Base-by-base conservation (phyloP, 2,888 invertebrate species). In the Coelopa pilipes region DNA sequence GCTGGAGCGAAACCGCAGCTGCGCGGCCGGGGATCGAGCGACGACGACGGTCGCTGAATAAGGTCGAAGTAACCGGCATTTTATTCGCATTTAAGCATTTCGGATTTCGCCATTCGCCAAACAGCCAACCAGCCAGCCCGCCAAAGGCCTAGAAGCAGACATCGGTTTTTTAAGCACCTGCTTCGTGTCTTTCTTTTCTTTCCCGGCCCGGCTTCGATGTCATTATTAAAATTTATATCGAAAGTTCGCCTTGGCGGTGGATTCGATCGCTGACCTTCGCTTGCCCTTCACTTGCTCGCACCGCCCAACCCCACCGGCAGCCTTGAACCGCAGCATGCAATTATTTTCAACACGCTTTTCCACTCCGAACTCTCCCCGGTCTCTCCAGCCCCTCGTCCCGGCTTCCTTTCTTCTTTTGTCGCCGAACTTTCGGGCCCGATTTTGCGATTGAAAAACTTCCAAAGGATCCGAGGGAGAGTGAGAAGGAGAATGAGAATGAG, bases 151-250 rank as follows among this genome's bases (percentile, higher is more conserved):
- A 57, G 34, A 34, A 57, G 57, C n/a, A 57, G 11, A 57, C 11
- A 55, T 50, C 15, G n/a, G 55, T 55, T 55, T 3, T 55, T 55
- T 55, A 7, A 55, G 19, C 19, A 10, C 11, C 21, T 57, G 57
- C 2, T 57, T 57, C 34, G 4, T 34, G 34, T 34, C 34, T 34
- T 7, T 34, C 34, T 34, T 34, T 4, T 57, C 21, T 21, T 19
- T 57, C 57, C 5, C 17, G 10, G 9, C 57, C 34, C 34, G 4
- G 4, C 7, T 7, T 34, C 34, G 34, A 4, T 34, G 57, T 21
- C 19, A 57, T 65, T 65, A 65, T 65, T 65, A 65, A 46, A 47
- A 49, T 65, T 65, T 65, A 65, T 47, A 49, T 65, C 45, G 47
- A 65, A 65, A 65, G 46, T 65, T 65, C 47, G 19, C 47, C 34